phyloP scores from a whole-genome alignment of 2,113 vertebrate genomes.

The Eidolon helvum region DNA sequence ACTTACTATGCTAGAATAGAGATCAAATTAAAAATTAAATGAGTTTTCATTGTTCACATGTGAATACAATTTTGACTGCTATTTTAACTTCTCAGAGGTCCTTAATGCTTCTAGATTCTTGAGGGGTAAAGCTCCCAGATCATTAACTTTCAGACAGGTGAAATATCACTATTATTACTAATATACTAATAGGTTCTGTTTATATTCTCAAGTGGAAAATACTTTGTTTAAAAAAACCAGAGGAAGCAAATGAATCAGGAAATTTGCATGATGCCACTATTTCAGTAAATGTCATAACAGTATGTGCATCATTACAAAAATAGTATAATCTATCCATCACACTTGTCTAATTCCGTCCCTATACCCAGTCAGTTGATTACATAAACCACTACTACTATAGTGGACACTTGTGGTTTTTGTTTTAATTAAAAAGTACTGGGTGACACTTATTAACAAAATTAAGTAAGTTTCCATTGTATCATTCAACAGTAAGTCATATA shows the following conservation, averaged over 20 bases:
- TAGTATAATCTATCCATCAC: neutral
- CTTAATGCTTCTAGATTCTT: neutral
- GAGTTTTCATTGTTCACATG: neutral
- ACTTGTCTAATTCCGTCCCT: neutral
- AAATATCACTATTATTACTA: conserved; percentile 16
- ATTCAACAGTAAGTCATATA: too few species aligned
- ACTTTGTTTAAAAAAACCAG: neutral
- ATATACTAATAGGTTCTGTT: neutral
- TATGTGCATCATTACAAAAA: neutral
- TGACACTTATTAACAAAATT: too few species aligned
- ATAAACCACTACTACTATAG: neutral
- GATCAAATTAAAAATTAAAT: conserved; percentile 43
- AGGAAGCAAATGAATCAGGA: neutral
- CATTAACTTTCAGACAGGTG: neutral
- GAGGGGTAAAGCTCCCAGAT: neutral
- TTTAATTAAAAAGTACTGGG: too few species aligned
- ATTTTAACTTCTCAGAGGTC: neutral
- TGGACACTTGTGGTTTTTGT: neutral
- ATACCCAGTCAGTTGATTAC: neutral
- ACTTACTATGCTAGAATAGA: neutral
- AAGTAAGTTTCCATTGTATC: too few species aligned
- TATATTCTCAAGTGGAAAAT: neutral
- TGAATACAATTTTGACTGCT: neutral
- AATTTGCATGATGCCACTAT: neutral
- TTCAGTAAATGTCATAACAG: neutral